phyloP scores from a whole-genome alignment of 2,797 vertebrate species.

The Valencia hispanica region DNA sequence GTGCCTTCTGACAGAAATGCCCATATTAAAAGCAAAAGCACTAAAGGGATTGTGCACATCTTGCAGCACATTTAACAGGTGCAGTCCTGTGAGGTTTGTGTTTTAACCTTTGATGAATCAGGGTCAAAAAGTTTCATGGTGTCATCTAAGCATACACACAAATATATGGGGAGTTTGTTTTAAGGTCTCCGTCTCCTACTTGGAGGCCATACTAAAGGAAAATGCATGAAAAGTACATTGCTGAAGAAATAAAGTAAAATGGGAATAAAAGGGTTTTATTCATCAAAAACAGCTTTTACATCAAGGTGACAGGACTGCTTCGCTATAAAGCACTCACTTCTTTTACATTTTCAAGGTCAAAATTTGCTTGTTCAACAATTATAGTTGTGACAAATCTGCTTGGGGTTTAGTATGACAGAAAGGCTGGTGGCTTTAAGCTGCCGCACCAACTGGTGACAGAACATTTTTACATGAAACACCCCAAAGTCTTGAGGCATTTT shows the following conservation, averaged over 20 bases:
- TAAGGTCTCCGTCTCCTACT: too few relatives aligned
- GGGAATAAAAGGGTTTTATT: not conserved
- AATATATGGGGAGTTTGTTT: too few relatives aligned
- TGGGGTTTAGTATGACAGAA: slow-evolving; percentile 19
- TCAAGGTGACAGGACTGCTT: not conserved
- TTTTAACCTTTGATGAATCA: too few relatives aligned
- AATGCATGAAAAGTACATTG: not conserved
- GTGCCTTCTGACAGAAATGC: too few relatives aligned
- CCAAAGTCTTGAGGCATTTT: slow-evolving; percentile 45
- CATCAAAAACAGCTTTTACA: not conserved
- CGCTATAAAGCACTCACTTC: not conserved
- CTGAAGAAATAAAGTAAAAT: not conserved
- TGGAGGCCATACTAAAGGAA: not conserved
- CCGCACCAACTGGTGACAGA: slow-evolving; percentile 53
- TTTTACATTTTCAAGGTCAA: slow-evolving; percentile 16
- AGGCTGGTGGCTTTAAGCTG: slow-evolving; percentile 30
- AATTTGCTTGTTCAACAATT: slow-evolving; percentile 14
- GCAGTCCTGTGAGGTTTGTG: too few relatives aligned
- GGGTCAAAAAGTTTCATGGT: too few relatives aligned
- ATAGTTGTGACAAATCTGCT: slow-evolving; percentile 41
- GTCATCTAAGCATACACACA: too few relatives aligned
- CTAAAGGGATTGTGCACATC: too few relatives aligned
- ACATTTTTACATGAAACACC: slow-evolving; percentile 59
- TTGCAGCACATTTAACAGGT: too few relatives aligned
- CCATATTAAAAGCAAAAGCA: too few relatives aligned